Evolutionary conservation across 1,140 invertebrate genomes (phyloP).

Genomic region (Anastrepha ludens): DNA sequence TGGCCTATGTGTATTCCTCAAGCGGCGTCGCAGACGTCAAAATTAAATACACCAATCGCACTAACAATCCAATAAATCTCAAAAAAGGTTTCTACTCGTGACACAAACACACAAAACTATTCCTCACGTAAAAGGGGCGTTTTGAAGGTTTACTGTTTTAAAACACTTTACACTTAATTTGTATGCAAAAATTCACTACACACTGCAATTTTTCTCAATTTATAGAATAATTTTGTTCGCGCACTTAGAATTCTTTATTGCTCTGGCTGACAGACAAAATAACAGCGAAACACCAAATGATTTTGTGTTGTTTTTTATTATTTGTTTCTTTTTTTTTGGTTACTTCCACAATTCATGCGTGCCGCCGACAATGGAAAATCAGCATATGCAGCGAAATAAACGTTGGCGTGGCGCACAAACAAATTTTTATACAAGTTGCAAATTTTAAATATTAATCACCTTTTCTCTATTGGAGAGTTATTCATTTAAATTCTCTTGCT

Average conservation of each 20-base stretch:
- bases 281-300: background rate
- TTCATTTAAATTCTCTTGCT: background rate
- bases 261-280: background rate
- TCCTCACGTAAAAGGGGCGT: background rate
- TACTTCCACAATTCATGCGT: background rate
- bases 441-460: background rate
- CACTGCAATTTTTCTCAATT: background rate
- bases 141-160: background rate
- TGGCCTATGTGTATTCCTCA: slow-evolving; percentile 12
- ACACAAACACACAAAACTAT: slow-evolving; percentile 16
- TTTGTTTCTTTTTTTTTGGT: background rate
- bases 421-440: background rate
- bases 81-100: background rate
- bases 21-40: slow-evolving; percentile 28
- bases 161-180: background rate
- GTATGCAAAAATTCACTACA: background rate
- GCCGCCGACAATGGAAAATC: background rate
- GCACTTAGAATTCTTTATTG: background rate
- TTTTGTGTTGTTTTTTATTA: background rate
- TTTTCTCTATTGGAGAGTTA: background rate
- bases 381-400: background rate
- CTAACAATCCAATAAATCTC: background rate
- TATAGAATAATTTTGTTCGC: background rate
- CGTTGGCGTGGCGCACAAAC: slow-evolving; percentile 2
- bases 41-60: background rate